Base-by-base conservation (phyloP, 2,113 vertebrate genomes). In the Meles meles region DNA sequence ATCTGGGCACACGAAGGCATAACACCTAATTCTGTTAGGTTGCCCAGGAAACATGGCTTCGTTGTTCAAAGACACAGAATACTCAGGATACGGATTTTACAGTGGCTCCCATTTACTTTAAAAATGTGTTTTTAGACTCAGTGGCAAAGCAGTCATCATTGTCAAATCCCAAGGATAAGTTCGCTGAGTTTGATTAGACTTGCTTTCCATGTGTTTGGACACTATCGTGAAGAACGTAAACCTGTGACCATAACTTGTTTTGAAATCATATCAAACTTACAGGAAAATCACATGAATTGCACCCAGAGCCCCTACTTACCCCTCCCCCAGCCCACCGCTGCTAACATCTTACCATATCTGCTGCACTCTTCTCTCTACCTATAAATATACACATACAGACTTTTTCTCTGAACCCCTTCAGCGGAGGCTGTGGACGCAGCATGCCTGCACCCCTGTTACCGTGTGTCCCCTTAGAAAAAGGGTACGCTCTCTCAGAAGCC, bases 1-100 rank as follows among this genome's bases (percentile, higher is more conserved):
- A 12, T 3, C 0, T 4, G 47, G 39, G 47, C 12, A 14, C 1
- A 0, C 13, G 11, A 65, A 25, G 4, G 10, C 37, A 88, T 18
- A n/a, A 61, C 0, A 3, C 34, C 25, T 61, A n/a, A 72, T 23
- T 72, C 61, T 61, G 3, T 42, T 7, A 52, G 15, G 71, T 6
- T 39, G 6, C 3, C 47, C 34, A 39, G 76, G 52, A 81, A 71
- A 31, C 61, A 49, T 0, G 3, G 27, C 29, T 49, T 23, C 23
- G 0, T 4, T 57, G 29, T 61, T 87, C 74, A 90, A 49, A 80
- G 74, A 67, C 1, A 85, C 0, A 17, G 7, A 67, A 3, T 67
- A 47, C 39, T 69, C 34, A 67, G 57, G 77, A 72, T 17, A 29
- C 29, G 67, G 72, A 7, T 7, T 67, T 2, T 20, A 72, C 25